Evolutionary conservation across 2,113 vertebrate species (phyloP).

Genomic region (Hemicordylus capensis): DNA sequence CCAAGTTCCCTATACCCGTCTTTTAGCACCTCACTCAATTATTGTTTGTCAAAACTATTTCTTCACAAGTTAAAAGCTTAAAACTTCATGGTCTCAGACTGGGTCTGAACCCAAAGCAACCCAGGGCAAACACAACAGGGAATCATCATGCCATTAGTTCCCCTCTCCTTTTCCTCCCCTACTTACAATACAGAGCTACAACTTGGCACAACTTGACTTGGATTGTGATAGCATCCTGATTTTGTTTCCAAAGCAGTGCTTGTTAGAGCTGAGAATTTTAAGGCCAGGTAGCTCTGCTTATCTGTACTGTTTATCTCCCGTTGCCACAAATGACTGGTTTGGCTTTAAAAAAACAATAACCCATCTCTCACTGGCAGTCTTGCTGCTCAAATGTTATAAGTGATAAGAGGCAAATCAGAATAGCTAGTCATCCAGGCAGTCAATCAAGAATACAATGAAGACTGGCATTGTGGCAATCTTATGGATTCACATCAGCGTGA

Average conservation of each 20-base stretch:
- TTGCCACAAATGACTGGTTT: conserved; percentile 50
- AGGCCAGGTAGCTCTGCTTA: conserved; percentile 49
- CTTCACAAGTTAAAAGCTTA: background rate
- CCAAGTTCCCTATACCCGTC: no score
- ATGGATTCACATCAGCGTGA: conserved; percentile 47
- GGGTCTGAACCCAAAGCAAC: background rate
- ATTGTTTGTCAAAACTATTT: no score
- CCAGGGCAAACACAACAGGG: background rate
- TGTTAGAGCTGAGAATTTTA: conserved; percentile 34
- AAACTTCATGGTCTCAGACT: background rate
- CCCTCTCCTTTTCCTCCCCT: background rate
- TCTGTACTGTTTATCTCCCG: conserved; percentile 41
- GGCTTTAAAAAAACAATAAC: conserved; percentile 46
- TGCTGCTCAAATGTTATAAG: conserved; percentile 39
- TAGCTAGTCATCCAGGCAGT: conserved; percentile 62
- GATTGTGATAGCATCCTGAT: background rate
- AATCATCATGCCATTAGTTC: background rate
- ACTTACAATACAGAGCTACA: no score
- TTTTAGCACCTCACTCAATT: no score
- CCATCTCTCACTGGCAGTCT: conserved; percentile 35
- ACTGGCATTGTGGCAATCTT: conserved; percentile 31
- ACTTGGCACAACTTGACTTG: background rate
- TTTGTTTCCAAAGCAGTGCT: conserved; percentile 20
- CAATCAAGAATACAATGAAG: conserved; percentile 57
- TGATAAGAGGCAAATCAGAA: conserved; percentile 33